A percentile compares a stretch with the other conserved stretches of the same genome.
Evolutionary conservation across 2,113 vertebrate genomes (phyloP).

Genomic region (Zosterops lateralis): DNA sequence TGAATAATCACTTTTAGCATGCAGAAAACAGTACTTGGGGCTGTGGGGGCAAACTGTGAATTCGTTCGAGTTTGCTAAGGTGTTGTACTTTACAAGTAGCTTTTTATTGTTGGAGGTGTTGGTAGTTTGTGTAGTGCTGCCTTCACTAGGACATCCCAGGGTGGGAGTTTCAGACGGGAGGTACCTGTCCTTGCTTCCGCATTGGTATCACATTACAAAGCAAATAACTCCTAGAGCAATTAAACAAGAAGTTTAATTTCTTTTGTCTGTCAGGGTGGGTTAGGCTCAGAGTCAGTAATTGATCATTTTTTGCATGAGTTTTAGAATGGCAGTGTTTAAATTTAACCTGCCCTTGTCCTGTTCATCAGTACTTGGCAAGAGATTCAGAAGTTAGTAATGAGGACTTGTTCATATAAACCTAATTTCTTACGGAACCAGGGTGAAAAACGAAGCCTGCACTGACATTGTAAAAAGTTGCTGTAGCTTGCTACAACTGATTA

Average conservation of each 20-base stretch:
- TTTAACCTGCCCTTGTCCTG: neutral
- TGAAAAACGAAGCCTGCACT: neutral
- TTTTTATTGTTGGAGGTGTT: neutral
- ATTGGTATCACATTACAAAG: neutral
- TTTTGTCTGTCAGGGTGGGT: neutral
- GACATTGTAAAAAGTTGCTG: neutral
- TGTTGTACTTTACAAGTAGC: neutral
- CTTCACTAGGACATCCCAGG: neutral
- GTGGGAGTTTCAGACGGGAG: neutral
- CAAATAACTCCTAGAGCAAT: neutral
- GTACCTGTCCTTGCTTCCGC: fast-evolving
- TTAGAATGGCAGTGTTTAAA: neutral
- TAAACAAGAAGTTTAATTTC: neutral
- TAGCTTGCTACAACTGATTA: neutral
- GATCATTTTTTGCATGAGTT: neutral
- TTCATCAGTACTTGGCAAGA: neutral
- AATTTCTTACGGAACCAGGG: neutral
- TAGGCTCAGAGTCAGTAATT: neutral
- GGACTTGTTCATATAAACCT: neutral
- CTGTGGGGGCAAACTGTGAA: fast-evolving
- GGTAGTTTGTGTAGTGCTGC: neutral
- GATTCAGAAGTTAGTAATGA: neutral
- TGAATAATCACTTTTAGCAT: neutral
- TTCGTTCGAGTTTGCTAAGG: neutral
- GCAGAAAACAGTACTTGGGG: neutral